Evolutionary conservation across 2,888 invertebrate species (phyloP), one percentile per base, ranked within the genome.

Genomic region (Schizaphis graminum): DNA sequence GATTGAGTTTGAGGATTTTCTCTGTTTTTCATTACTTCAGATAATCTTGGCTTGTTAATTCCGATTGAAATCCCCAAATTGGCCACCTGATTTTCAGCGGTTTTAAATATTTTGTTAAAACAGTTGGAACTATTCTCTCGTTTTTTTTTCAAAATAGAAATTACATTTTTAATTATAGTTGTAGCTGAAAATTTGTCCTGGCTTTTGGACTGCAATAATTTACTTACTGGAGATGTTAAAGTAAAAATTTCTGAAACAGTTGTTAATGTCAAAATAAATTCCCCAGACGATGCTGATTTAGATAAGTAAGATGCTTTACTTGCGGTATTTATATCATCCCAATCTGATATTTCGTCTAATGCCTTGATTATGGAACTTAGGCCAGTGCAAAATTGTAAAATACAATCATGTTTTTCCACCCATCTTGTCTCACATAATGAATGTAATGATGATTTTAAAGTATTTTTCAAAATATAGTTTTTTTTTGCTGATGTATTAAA

Each of bases 391-490:
- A 95, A 95, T 56, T 94, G 89, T 84, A 94, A 47, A 56, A 95
- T 88, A 87, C 94, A 87, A 67, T 95, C 95, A 67, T 95, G 94
- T 89, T 95, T 93, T 89, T 95, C 95, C 1, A 94, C 92, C 95
- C 95, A 91, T 84, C 91, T 84, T 41, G 91, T 91, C 28, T 91
- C 53, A 56, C 91, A 91, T 91, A 84, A 85, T 13, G 84, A 53
- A 44, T 85, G 77, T 26, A 84, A 28, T 49, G 84, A 91, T 16
- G 91, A 44, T 49, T 91, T 88, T 94, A 56, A 94, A 91, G 26
- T 94, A 95, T 92, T 91, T 84, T 77, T 84, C 10, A 93, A 88
- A 67, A 87, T 41, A 90, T 49, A 61, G 53, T 90, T 94, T 91
- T 95, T 91, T 93, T 95, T 94, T 24, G 94, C 92, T 24, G 93